phyloP scores from a whole-genome alignment of 1,140 invertebrate species.

The Venustaconcha ellipsiformis region DNA sequence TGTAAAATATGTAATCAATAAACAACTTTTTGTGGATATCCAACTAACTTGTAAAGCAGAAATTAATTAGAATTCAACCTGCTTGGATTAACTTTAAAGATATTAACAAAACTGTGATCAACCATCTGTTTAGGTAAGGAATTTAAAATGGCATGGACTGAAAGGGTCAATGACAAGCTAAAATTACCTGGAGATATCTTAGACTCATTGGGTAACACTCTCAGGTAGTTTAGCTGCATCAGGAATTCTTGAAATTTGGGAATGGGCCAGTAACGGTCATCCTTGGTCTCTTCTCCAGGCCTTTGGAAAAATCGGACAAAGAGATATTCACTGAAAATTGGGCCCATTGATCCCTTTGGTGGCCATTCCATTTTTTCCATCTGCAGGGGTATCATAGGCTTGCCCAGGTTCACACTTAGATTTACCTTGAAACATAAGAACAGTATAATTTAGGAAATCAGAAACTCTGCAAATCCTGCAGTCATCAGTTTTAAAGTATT shows the following conservation, averaged over 20 bases:
- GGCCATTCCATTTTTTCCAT: conserved; percentile 64
- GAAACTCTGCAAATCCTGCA: too few species aligned
- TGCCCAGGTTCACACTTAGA: conserved; percentile 55
- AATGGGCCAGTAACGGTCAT: conserved; percentile 55
- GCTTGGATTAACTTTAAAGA: too few species aligned
- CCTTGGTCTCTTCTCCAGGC: conserved; percentile 40
- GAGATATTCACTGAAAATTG: conserved; percentile 65
- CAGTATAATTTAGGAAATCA: too few species aligned
- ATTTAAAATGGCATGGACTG: too few species aligned
- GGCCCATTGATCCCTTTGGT: conserved; percentile 64
- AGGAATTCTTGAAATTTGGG: conserved; percentile 61
- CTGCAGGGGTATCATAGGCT: conserved; percentile 61
- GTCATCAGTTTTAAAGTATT: too few species aligned
- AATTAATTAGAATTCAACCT: too few species aligned
- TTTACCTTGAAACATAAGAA: conserved; percentile 51
- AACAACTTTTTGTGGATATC: too few species aligned
- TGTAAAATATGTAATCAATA: too few species aligned
- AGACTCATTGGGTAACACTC: conserved; percentile 37
- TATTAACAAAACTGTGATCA: too few species aligned
- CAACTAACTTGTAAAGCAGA: too few species aligned
- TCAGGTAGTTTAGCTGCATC: conserved; percentile 56
- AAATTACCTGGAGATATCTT: conserved; percentile 21
- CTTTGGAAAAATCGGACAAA: conserved; percentile 59
- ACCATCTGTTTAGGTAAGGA: too few species aligned
- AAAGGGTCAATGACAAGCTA: too few species aligned